phyloP scores from a whole-genome alignment of 2,888 invertebrate species.

The Acronicta leporina region DNA sequence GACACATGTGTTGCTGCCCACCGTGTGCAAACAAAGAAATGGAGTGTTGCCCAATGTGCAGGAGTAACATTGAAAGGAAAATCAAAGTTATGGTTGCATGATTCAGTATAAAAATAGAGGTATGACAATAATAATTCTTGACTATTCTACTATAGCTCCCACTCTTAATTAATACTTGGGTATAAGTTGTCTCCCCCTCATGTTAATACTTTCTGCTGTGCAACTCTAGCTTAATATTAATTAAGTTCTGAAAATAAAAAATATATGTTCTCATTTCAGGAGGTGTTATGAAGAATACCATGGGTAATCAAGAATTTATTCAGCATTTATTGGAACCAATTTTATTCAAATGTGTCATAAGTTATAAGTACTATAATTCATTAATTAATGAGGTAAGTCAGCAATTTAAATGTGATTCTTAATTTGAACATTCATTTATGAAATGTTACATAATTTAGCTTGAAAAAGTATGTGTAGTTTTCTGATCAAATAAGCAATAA shows the following conservation, averaged over 20 bases:
- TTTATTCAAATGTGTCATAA: constrained; percentile 2
- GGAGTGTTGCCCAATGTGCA: constrained; percentile 93
- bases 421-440: neutral
- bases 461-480: neutral
- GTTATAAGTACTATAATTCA: neutral
- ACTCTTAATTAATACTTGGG: neutral
- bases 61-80: constrained; percentile 91
- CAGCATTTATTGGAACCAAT: constrained; percentile 11
- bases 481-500: constrained; percentile 5
- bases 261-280: constrained; percentile 30
- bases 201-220: neutral
- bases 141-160: neutral
- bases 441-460: constrained; percentile 4
- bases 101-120: constrained; percentile 55
- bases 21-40: constrained; percentile 90
- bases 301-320: constrained; percentile 6
- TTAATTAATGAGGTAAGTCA: neutral
- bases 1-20: constrained; percentile 95
- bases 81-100: constrained; percentile 90
- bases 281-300: neutral
- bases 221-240: no score
- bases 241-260: neutral
- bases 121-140: constrained; percentile 6
- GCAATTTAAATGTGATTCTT: neutral
- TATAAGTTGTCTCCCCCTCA: neutral